These are phyloP conservation scores for Podotricha telesiphe DNA, from an alignment of 2,888 invertebrate species.

Conservation along the genomic window DNA sequence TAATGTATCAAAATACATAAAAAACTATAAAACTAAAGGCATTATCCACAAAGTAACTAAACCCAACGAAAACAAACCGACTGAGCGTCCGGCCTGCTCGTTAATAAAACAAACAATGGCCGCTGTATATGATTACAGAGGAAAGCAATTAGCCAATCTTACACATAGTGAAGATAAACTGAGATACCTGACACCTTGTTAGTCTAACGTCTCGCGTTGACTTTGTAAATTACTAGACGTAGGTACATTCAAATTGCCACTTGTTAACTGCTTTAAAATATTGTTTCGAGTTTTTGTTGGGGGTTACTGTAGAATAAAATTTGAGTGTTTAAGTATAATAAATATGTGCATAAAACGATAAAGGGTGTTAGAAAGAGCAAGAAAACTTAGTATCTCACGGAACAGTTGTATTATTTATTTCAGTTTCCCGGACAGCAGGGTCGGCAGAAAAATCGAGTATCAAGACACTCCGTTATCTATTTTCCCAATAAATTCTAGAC, in stretches of 20 bases:
- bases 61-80: conserved; percentile 36
- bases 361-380: too few relatives aligned
- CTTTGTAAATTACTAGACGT: not conserved
- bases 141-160: conserved; percentile 77
- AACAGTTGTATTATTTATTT: too few relatives aligned
- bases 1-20: not conserved
- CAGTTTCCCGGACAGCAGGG: too few relatives aligned
- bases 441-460: too few relatives aligned
- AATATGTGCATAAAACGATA: too few relatives aligned
- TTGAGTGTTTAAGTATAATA: too few relatives aligned
- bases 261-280: too few relatives aligned
- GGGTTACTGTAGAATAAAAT: too few relatives aligned
- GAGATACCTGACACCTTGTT: conserved; percentile 72
- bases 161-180: conserved; percentile 71
- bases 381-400: too few relatives aligned
- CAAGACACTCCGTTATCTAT: too few relatives aligned
- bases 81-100: conserved; percentile 35
- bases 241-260: not conserved
- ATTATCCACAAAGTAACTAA: conserved; percentile 39
- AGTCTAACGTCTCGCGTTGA: conserved; percentile 41
- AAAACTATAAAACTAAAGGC: conserved; percentile 10
- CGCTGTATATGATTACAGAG: conserved; percentile 70
- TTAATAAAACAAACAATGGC: conserved; percentile 45
- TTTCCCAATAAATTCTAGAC: too few relatives aligned
- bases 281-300: too few relatives aligned